Percentiles rank a stretch among this genome's conserved stretches.
Conservation (phyloP, 1,140 invertebrate species). For the Nautilus pompilius region DNA sequence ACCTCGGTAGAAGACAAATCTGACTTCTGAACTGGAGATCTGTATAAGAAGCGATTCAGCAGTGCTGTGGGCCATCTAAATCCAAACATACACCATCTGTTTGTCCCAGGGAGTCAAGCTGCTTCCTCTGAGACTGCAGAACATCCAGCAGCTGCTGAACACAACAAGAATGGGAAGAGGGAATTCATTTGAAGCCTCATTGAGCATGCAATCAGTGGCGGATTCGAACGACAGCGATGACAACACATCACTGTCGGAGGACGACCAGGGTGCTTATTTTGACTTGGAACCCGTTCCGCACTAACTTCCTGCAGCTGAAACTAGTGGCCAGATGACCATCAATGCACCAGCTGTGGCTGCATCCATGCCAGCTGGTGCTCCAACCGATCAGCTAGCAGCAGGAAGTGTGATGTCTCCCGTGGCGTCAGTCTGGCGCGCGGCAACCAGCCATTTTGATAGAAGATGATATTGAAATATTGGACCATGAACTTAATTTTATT, state of each 20-base stretch:
- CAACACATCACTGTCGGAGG: constrained; percentile 10
- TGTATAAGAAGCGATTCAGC: constrained; percentile 70
- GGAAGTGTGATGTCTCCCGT: constrained; percentile 30
- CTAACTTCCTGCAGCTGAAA: constrained; percentile 6
- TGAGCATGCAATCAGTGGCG: constrained; percentile 59
- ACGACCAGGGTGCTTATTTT: constrained; percentile 11
- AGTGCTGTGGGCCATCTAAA: constrained; percentile 74
- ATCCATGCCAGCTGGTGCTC: constrained; percentile 7
- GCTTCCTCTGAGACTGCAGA: constrained; percentile 70
- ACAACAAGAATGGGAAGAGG: constrained; percentile 67
- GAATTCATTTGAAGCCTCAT: constrained; percentile 62
- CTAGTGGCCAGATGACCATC: not conserved
- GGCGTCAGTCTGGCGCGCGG: constrained; percentile 31
- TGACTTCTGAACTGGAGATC: constrained; percentile 71
- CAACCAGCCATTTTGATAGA: constrained; percentile 14
- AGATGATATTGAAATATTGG: no score
- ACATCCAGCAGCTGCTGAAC: constrained; percentile 70
- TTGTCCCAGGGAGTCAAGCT: constrained; percentile 72
- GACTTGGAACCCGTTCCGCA: constrained; percentile 30
- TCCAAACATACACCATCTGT: constrained; percentile 77
- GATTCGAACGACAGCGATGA: constrained; percentile 43
- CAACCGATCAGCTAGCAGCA: constrained; percentile 16
- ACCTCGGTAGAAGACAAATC: not conserved
- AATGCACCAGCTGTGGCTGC: constrained; percentile 11
- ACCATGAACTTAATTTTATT: no score